phyloP scores from a whole-genome alignment of 1,140 invertebrate genomes.

The Drosophila bocki region DNA sequence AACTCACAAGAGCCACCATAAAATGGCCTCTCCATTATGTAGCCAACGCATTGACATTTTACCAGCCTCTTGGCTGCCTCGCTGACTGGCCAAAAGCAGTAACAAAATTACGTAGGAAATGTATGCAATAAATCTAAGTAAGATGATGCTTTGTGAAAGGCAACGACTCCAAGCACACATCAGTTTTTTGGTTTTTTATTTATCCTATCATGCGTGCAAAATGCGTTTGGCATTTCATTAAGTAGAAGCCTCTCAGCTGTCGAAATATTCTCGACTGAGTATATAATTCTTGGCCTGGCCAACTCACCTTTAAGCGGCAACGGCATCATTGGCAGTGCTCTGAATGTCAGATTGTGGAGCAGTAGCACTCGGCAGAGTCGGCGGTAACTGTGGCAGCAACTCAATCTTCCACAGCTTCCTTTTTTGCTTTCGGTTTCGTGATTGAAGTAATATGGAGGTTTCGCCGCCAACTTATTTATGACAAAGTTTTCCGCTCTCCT shows the following conservation, averaged over 20 bases:
- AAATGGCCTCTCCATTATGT: conserved; percentile 40
- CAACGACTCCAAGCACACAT: conserved; percentile 17
- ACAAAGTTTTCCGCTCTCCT: conserved; percentile 67
- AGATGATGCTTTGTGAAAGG: conserved; percentile 63
- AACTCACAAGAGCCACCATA: conserved; percentile 37
- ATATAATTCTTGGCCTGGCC: conserved; percentile 23
- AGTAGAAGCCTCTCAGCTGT: conserved; percentile 38
- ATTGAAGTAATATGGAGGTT: conserved; percentile 65
- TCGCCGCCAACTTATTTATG: conserved; percentile 62
- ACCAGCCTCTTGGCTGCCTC: conserved; percentile 16
- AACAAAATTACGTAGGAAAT: conserved; percentile 41
- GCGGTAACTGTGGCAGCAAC: conserved; percentile 61
- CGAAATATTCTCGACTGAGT: conserved; percentile 32
- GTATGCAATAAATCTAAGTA: conserved; percentile 42
- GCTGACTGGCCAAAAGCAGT: conserved; percentile 26
- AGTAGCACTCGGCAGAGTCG: conserved; percentile 39
- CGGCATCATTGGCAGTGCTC: conserved; percentile 57
- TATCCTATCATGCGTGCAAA: conserved; percentile 54
- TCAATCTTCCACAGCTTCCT: conserved; percentile 63
- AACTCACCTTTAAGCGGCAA: conserved; percentile 78
- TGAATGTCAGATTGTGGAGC: conserved; percentile 65
- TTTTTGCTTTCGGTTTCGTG: conserved; percentile 71
- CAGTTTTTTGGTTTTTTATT: conserved; percentile 22
- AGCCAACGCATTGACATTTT: conserved; percentile 51
- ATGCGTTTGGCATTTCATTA: conserved; percentile 60